A percentile compares a stretch with the other conserved stretches of the same genome.
phyloP scores from a whole-genome alignment of 2,113 vertebrate species.

The Thamnophis sirtalis region DNA sequence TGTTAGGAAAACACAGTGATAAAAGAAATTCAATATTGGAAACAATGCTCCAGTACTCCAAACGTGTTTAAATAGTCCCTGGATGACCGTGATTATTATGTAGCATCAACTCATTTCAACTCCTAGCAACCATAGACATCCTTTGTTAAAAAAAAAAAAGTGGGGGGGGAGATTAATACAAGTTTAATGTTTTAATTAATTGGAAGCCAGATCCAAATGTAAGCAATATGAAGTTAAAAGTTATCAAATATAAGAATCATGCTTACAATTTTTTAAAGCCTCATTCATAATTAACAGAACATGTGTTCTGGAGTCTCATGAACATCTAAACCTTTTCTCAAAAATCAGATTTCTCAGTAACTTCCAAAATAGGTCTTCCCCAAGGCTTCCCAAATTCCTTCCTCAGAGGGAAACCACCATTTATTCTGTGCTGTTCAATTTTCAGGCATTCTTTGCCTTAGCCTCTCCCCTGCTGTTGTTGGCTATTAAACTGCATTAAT shows the following conservation, averaged over 20 bases:
- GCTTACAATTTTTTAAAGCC: background rate
- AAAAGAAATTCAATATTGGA: background rate
- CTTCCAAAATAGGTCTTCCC: background rate
- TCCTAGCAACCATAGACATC: background rate
- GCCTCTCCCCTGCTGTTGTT: background rate
- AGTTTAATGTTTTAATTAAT: background rate
- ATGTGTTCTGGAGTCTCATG: background rate
- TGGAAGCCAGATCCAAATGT: background rate
- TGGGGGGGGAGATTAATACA: no score
- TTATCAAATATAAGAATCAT: background rate
- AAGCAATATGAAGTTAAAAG: background rate
- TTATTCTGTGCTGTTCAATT: background rate
- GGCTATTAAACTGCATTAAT: background rate
- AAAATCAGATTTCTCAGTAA: background rate
- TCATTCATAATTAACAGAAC: background rate
- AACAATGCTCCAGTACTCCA: background rate
- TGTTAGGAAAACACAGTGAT: background rate
- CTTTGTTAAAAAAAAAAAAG: background rate
- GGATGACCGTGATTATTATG: background rate
- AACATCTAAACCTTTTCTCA: background rate
- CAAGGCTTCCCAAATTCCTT: background rate
- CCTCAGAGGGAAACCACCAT: background rate
- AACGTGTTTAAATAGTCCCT: background rate
- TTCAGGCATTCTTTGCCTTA: background rate
- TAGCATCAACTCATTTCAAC: background rate